These are phyloP conservation scores for Carabus problematicus DNA, from an alignment of 2,888 invertebrate species.

Conservation along the genomic window DNA sequence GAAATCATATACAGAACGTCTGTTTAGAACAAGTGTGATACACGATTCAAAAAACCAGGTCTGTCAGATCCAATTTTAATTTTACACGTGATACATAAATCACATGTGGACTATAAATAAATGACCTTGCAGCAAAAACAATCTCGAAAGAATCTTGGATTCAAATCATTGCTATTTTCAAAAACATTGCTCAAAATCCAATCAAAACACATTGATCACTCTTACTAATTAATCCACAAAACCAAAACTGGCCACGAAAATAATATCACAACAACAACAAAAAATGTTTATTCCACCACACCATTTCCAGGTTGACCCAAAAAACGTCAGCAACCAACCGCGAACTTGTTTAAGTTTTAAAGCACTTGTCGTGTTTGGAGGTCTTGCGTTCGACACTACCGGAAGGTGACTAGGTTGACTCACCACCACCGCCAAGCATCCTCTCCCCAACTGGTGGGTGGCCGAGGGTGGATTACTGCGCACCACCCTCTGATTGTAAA, in stretches of 20 bases:
- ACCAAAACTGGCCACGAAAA: neutral
- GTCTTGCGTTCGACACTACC: neutral
- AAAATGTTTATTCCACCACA: conserved; percentile 8
- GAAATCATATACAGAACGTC: no score
- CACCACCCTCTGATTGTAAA: conserved; percentile 47
- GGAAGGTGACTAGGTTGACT: conserved; percentile 4
- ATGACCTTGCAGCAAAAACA: no score
- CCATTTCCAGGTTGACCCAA: neutral
- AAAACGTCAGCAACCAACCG: no score
- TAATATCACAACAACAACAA: conserved; percentile 3
- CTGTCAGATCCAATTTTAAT: no score
- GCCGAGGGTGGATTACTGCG: conserved; percentile 50
- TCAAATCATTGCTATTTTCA: neutral
- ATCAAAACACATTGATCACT: neutral
- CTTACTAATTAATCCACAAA: neutral
- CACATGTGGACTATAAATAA: no score
- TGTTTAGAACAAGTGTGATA: no score
- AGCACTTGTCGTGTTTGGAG: no score
- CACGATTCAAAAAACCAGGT: no score
- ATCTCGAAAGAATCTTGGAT: neutral
- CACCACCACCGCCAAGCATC: neutral
- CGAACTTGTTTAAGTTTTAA: no score
- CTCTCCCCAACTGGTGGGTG: conserved; percentile 54
- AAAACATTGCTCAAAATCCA: neutral
- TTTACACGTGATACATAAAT: no score